Percentiles rank a stretch among this genome's conserved stretches.
These are phyloP conservation scores for Capreolus pygargus DNA, from an alignment of 2,113 vertebrate genomes.

Conservation along the genomic window DNA sequence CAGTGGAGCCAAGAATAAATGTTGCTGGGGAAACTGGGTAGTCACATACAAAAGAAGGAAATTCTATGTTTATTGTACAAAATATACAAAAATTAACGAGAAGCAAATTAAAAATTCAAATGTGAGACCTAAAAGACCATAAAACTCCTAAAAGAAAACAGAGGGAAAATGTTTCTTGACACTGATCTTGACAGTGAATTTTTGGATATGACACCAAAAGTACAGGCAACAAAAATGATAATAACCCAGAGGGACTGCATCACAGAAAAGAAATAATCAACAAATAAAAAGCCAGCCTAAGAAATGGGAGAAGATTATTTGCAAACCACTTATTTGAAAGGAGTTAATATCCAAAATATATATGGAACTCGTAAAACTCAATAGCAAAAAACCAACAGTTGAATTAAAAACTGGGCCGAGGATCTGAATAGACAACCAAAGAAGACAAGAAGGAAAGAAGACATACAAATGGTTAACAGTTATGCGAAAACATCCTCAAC, in stretches of 20 bases:
- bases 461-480: not conserved
- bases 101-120: not conserved
- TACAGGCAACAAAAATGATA: not conserved
- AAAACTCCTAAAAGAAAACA: not conserved
- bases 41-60: not conserved
- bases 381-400: not conserved
- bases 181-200: not conserved
- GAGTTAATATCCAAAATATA: not conserved
- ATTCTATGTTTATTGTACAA: not conserved
- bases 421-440: not conserved
- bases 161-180: not conserved
- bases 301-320: not conserved
- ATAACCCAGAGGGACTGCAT: not conserved
- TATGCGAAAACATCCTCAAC: not conserved
- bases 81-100: not conserved
- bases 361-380: not conserved
- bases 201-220: not conserved
- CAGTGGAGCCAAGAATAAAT: not conserved
- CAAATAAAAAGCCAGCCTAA: not conserved
- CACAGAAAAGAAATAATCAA: not conserved
- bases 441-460: not conserved
- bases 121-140: not conserved
- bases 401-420: not conserved
- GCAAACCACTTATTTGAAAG: not conserved
- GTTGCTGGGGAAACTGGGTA: not conserved